A percentile compares a stretch with the other conserved stretches of the same genome.
Conservation (phyloP, 2,113 vertebrate genomes). For the Ctenodactylus gundi region DNA sequence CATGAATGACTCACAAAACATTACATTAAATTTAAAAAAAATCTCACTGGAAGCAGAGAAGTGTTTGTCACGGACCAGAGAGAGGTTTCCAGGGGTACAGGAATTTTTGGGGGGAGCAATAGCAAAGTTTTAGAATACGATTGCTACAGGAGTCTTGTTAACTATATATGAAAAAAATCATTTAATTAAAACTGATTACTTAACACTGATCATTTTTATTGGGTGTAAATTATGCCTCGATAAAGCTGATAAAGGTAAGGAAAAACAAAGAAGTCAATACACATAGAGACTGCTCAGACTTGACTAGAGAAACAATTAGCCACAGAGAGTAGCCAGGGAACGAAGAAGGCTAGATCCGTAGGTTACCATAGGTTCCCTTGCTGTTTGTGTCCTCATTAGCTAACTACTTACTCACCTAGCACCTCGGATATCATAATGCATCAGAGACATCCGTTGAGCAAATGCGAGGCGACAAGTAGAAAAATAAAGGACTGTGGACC, state of each 20-base stretch:
- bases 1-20: not conserved
- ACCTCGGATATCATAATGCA: not conserved
- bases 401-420: conserved; percentile 13
- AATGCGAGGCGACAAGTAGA: conserved; percentile 27
- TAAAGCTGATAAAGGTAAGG: not conserved
- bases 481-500: not conserved
- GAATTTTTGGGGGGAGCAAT: not conserved
- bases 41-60: not conserved
- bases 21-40: not conserved
- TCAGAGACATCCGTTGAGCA: not conserved
- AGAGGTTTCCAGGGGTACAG: not conserved
- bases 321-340: not conserved
- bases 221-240: not conserved
- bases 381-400: not conserved
- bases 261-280: not conserved
- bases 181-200: conserved; percentile 12
- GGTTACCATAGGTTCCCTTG: not conserved
- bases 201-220: not conserved
- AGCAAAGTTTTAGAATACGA: not conserved
- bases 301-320: not conserved
- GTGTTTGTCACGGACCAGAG: not conserved
- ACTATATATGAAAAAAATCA: not conserved
- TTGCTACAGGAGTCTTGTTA: not conserved
- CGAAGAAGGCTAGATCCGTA: not conserved
- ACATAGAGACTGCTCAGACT: not conserved